Evolutionary conservation across 2,797 vertebrate genomes (phyloP).

Genomic region (Tragopan temminckii): DNA sequence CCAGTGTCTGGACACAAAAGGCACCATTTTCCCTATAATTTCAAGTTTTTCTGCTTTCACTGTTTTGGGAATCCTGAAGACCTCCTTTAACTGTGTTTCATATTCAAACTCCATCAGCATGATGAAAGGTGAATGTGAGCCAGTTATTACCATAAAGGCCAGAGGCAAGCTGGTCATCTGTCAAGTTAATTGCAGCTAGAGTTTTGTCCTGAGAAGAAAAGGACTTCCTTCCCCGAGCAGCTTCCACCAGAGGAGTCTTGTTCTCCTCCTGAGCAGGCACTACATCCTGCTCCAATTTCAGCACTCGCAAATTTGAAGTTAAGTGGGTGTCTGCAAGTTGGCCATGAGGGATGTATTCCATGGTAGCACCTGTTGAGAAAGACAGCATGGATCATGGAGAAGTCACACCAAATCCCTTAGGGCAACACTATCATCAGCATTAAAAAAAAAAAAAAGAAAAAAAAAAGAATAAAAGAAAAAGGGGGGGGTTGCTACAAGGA

Average conservation of each 20-base stretch:
- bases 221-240: conserved; percentile 36
- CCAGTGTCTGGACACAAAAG: neutral
- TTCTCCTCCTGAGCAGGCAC: conserved; percentile 51
- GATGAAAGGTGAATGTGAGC: neutral
- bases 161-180: conserved; percentile 91
- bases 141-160: conserved; percentile 89
- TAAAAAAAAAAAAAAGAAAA: neutral
- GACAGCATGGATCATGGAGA: neutral
- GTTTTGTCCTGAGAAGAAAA: conserved; percentile 75
- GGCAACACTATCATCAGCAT: neutral
- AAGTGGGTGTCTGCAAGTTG: conserved; percentile 59
- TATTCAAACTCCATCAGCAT: neutral
- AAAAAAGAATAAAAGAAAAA: neutral
- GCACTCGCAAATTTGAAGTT: conserved; percentile 2
- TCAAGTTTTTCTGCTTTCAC: neutral
- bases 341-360: conserved; percentile 64
- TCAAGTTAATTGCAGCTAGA: conserved; percentile 86
- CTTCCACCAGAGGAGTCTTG: conserved; percentile 30
- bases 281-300: conserved; percentile 57
- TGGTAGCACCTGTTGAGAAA: conserved; percentile 64
- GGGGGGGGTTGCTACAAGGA: neutral
- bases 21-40: neutral
- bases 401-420: neutral
- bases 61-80: neutral
- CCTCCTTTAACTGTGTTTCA: neutral